Conservation (phyloP, 2,113 vertebrate genomes). For the Pimephales promelas region DNA sequence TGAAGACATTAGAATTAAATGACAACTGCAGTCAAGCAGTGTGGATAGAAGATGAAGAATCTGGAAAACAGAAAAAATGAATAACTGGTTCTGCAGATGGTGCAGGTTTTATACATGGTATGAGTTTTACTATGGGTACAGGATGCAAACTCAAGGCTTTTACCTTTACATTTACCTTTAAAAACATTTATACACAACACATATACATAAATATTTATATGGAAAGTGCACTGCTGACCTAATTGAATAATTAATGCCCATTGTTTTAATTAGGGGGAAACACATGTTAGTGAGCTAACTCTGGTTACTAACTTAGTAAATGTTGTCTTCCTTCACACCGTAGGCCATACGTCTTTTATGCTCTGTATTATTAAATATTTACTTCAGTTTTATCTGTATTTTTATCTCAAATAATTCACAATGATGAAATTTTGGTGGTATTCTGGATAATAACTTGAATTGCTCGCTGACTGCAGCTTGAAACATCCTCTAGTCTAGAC, state of each 20-base stretch:
- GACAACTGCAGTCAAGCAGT: not conserved
- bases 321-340: not conserved
- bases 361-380: not conserved
- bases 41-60: not conserved
- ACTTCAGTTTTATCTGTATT: not conserved
- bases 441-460: not conserved
- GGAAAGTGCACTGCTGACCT: too few relatives aligned
- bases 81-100: not conserved
- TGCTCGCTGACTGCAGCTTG: not conserved
- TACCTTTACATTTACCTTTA: too few relatives aligned
- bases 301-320: not conserved
- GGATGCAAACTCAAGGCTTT: not conserved
- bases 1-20: constrained; percentile 25
- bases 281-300: not conserved
- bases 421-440: not conserved
- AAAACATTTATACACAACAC: not conserved
- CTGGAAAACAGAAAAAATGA: not conserved
- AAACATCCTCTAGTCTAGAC: not conserved
- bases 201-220: too few relatives aligned
- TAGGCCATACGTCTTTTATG: not conserved
- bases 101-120: not conserved
- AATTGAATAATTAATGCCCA: not conserved
- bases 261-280: not conserved
- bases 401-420: not conserved
- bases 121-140: not conserved